A percentile compares a stretch with the other conserved stretches of the same genome.
Evolutionary conservation across 2,113 vertebrate genomes (phyloP).

Genomic region (Formicarius rufipectus): DNA sequence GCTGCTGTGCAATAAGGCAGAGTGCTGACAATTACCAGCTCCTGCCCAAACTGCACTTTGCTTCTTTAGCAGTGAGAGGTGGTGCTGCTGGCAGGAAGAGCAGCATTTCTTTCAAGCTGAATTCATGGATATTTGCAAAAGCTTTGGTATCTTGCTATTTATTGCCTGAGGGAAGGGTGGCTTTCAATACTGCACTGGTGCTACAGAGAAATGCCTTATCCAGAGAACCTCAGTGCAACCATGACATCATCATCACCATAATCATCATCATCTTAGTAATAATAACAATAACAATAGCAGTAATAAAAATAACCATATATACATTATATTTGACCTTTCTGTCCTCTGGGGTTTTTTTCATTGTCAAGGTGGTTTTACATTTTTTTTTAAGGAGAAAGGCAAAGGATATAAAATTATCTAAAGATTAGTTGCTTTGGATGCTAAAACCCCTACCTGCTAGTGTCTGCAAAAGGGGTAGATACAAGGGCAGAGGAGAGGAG

Average conservation of each 20-base stretch:
- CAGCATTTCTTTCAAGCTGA: rapidly evolving
- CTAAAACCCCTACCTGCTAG: background rate
- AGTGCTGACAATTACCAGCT: background rate
- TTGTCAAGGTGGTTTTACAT: background rate
- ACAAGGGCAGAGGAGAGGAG: background rate
- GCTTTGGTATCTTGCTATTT: background rate
- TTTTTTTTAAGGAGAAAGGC: background rate
- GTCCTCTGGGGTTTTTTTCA: background rate
- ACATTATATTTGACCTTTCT: background rate
- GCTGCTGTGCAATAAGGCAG: rapidly evolving
- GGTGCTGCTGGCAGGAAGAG: background rate
- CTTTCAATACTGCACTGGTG: background rate
- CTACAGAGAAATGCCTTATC: background rate
- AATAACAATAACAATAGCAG: too few species aligned
- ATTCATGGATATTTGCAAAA: background rate
- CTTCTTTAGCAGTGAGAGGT: background rate
- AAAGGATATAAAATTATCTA: background rate
- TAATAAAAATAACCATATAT: background rate
- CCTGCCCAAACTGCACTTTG: background rate
- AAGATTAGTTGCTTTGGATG: background rate
- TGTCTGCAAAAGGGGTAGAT: background rate
- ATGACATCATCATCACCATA: too few species aligned
- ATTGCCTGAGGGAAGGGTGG: background rate
- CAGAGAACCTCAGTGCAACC: background rate
- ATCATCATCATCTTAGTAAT: too few species aligned